These are phyloP conservation scores for Vidua macroura DNA, from an alignment of 2,113 vertebrate genomes.

Conservation along the genomic window DNA sequence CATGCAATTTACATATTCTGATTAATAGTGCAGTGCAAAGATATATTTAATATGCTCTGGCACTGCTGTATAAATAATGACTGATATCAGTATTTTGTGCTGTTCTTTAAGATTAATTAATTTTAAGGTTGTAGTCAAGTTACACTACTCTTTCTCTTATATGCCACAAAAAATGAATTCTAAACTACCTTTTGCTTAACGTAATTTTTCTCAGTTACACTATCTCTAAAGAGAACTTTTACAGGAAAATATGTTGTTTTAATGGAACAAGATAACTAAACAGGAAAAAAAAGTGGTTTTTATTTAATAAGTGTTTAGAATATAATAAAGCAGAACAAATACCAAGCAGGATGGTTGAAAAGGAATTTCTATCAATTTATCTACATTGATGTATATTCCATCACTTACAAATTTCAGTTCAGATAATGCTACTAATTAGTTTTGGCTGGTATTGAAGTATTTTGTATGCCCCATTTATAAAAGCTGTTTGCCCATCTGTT, in stretches of 20 bases:
- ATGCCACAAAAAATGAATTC: background rate
- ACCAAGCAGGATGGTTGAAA: background rate
- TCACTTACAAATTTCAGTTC: slow-evolving; percentile 69
- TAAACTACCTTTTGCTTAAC: background rate
- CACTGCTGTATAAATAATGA: slow-evolving; percentile 24
- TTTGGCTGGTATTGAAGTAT: slow-evolving; percentile 78
- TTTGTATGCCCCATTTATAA: slow-evolving; percentile 79
- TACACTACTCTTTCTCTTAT: background rate
- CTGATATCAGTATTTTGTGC: background rate
- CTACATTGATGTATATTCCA: slow-evolving; percentile 66
- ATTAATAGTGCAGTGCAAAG: slow-evolving; percentile 45
- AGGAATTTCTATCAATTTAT: slow-evolving; percentile 61
- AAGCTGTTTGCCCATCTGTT: slow-evolving; percentile 81
- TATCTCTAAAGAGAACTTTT: background rate
- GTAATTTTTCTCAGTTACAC: background rate
- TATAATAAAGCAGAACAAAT: background rate
- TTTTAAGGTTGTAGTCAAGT: background rate
- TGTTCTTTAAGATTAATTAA: background rate
- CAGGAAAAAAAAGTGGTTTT: background rate
- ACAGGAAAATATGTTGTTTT: background rate
- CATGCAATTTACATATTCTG: slow-evolving; percentile 33
- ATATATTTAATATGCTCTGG: slow-evolving; percentile 20
- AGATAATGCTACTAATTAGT: slow-evolving; percentile 77
- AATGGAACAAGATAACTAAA: background rate
- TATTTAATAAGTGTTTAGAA: background rate